These are phyloP conservation scores for Heliconius charithonia DNA, from an alignment of 2,888 invertebrate species.

Conservation along the genomic window DNA sequence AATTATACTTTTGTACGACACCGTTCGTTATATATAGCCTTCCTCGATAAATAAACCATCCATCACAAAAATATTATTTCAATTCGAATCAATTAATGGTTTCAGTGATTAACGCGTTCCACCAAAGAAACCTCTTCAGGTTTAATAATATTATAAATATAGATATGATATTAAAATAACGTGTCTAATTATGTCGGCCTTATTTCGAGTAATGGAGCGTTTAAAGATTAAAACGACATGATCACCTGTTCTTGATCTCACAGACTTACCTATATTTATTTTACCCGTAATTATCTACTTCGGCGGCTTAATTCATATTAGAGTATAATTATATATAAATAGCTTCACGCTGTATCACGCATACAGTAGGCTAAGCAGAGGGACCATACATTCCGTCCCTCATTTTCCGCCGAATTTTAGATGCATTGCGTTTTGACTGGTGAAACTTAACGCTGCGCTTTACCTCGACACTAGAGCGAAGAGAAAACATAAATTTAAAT, in stretches of 20 bases:
- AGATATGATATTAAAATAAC: neutral
- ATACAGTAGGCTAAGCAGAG: too few species aligned
- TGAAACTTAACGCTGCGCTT: too few species aligned
- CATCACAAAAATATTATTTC: neutral
- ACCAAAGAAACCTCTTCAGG: neutral
- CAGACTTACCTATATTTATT: slow-evolving; percentile 27
- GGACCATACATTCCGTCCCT: too few species aligned
- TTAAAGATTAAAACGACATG: slow-evolving; percentile 37
- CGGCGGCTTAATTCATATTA: neutral
- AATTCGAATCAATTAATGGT: neutral
- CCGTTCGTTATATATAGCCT: too few species aligned
- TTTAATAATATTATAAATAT: neutral
- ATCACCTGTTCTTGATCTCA: slow-evolving; percentile 31
- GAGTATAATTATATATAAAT: neutral
- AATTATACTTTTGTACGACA: too few species aligned
- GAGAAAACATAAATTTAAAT: too few species aligned
- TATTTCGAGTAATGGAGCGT: slow-evolving; percentile 36
- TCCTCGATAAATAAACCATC: neutral
- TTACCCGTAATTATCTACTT: slow-evolving; percentile 20
- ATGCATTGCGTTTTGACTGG: too few species aligned
- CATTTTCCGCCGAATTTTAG: too few species aligned
- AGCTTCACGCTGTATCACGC: too few species aligned
- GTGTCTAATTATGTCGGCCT: neutral
- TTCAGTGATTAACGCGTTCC: neutral
- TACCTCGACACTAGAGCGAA: too few species aligned